Evolutionary conservation across 1,140 invertebrate species (phyloP), one percentile per base, ranked within the genome.

Genomic region (Meloidogyne exigua): DNA sequence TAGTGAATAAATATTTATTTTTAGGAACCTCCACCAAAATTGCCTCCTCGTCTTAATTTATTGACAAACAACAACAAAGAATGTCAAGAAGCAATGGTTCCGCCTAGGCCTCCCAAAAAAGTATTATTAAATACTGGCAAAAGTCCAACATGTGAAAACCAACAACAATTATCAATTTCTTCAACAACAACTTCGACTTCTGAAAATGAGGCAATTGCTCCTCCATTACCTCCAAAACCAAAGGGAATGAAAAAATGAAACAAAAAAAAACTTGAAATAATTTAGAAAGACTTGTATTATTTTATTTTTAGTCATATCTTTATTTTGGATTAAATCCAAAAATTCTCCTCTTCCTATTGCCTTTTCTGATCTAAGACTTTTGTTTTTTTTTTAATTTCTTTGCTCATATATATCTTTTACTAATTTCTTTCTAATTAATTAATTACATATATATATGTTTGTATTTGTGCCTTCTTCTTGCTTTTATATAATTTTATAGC

Each of bases 71-170:
- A 21, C 21, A 49, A 32, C 25, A 73, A 64, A 25, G 32, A 44
- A 39, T 25, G 28, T 18, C 57, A 28, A 26, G 74, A 75, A 28
- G 74, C 74, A n/a, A 36, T 32, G n/a, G 74, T 69, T 39, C 74
- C 74, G 5, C 74, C 74, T n/a, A 42, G 74, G 15, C 74, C 74
- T 75, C 74, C 74, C 2, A 75, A 75, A 65, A 73, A 73, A 32
- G 39, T 25, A 44, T 11, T 25, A 39, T 73, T 57, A 57, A 57
- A 0, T 57, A 1, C 49, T 9, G 49, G 72, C 57, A 64, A 65
- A 10, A 73, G 72, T 64, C 72, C 72, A 13, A 73, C 72, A 32
- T 42, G 57, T 25, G 32, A 72, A 15, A 28, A 73, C 18, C 69
- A 71, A 71, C 32, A 44, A 12, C 36, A 25, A 4, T 26, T 71